A percentile compares a stretch with the other conserved stretches of the same genome.
Conservation (phyloP, 2,888 invertebrate genomes). For the Busseola fusca region DNA sequence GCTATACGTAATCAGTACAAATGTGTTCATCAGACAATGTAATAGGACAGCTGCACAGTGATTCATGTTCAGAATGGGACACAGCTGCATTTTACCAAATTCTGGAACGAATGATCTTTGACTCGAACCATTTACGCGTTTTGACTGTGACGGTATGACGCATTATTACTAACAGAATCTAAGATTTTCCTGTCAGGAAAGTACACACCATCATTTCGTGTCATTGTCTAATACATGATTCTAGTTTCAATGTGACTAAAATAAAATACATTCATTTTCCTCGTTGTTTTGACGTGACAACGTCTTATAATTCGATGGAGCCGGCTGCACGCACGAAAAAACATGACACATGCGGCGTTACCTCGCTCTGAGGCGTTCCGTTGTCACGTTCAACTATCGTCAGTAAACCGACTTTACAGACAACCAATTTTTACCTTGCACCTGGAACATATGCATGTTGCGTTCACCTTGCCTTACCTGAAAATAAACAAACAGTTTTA, state of each 20-base stretch:
- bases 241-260: neutral
- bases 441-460: conserved; percentile 20
- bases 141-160: conserved; percentile 9
- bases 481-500: conserved; percentile 51
- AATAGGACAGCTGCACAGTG: conserved; percentile 28
- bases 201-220: neutral
- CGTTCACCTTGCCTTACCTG: conserved; percentile 55
- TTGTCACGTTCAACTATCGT: too few relatives aligned
- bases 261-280: too few relatives aligned
- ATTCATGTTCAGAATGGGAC: conserved; percentile 6
- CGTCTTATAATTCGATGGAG: too few relatives aligned
- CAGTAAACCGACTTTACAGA: too few relatives aligned
- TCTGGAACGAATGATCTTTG: conserved; percentile 21
- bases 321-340: too few relatives aligned
- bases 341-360: too few relatives aligned
- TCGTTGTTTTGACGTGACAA: too few relatives aligned
- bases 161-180: conserved; percentile 6
- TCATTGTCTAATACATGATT: neutral
- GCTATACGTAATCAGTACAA: neutral
- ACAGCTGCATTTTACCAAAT: conserved; percentile 33
- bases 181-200: neutral
- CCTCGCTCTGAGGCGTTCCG: too few relatives aligned
- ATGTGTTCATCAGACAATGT: neutral
- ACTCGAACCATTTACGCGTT: conserved; percentile 14
- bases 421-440: conserved; percentile 37